Percentiles rank a stretch among this genome's conserved stretches.
Conservation (phyloP, 2,888 invertebrate genomes). For the Philaethria dido region DNA sequence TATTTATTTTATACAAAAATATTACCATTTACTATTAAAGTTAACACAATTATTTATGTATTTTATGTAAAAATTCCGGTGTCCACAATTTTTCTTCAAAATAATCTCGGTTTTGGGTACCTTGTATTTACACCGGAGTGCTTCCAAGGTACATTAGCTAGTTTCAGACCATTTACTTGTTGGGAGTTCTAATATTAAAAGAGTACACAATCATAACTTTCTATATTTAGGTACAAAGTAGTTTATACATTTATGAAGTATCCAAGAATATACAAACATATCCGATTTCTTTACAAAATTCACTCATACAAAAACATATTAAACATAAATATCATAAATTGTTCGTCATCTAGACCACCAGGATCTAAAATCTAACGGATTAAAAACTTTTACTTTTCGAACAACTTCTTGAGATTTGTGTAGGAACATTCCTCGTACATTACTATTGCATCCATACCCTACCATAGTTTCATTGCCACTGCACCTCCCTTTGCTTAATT, state of each 20-base stretch:
- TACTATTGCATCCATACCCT: conserved; percentile 58
- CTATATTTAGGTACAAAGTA: no score
- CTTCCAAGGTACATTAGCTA: no score
- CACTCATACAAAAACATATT: not conserved
- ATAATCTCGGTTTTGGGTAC: not conserved
- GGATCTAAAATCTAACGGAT: conserved; percentile 54
- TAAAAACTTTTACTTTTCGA: conserved; percentile 52
- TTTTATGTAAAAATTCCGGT: not conserved
- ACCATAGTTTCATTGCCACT: conserved; percentile 56
- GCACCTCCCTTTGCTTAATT: conserved; percentile 57
- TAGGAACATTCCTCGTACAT: conserved; percentile 60
- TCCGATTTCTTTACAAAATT: not conserved
- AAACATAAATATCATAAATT: not conserved
- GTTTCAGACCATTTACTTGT: no score
- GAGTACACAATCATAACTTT: no score
- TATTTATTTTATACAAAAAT: not conserved
- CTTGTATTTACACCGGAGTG: no score
- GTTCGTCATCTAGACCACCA: conserved; percentile 44
- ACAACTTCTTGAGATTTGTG: conserved; percentile 54
- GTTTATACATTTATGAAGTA: no score
- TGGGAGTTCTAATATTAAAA: no score
- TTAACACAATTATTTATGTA: no score
- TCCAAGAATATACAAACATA: no score
- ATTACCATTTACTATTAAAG: not conserved
- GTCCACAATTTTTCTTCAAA: not conserved